Evolutionary conservation across 2,888 invertebrate species (phyloP).

Genomic region (Hecatera dysodea): DNA sequence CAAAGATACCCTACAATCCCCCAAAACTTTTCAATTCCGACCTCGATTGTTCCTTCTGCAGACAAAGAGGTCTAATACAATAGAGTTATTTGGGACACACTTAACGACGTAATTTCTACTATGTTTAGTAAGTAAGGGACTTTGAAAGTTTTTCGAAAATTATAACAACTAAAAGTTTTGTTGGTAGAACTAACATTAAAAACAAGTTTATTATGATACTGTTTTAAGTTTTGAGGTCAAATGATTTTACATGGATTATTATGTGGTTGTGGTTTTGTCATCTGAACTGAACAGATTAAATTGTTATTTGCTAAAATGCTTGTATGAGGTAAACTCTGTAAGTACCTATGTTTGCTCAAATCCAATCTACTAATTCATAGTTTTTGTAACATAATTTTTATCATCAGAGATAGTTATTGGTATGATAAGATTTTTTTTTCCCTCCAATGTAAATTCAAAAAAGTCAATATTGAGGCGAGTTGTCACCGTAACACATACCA

Average conservation of each 20-base stretch:
- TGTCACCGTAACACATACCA: too few species aligned
- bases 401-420: too few species aligned
- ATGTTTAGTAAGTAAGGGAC: constrained; percentile 33
- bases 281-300: too few species aligned
- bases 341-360: too few species aligned
- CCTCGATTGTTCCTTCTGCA: background rate
- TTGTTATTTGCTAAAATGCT: too few species aligned
- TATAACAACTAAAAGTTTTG: constrained; percentile 37
- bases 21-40: constrained; percentile 18
- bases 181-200: constrained; percentile 19
- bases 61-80: constrained; percentile 48
- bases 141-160: constrained; percentile 46
- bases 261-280: too few species aligned
- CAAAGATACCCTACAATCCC: constrained; percentile 1
- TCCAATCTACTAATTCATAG: too few species aligned
- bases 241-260: background rate
- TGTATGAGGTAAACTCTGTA: too few species aligned
- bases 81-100: constrained; percentile 48
- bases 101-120: constrained; percentile 47
- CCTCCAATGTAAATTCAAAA: too few species aligned
- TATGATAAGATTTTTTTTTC: too few species aligned
- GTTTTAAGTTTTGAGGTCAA: background rate
- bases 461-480: too few species aligned
- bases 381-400: too few species aligned
- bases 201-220: background rate